Evolutionary conservation across 2,888 invertebrate genomes (phyloP).

Genomic region (Heliconius cydno): DNA sequence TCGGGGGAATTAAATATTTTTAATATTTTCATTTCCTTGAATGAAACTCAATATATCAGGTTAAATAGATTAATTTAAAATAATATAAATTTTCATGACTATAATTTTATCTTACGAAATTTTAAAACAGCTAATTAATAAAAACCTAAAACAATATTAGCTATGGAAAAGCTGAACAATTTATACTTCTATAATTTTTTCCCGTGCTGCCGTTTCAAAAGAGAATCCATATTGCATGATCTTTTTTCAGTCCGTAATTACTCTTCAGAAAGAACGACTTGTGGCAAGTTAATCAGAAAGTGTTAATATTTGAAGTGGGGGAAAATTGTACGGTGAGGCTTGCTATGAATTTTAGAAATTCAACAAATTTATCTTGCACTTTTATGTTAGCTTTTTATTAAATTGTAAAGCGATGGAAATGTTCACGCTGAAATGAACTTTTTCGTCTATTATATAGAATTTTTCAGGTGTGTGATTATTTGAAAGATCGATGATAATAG

Average conservation of each 20-base stretch:
- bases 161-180: background rate
- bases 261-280: constrained; percentile 22
- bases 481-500: too few species aligned
- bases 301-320: constrained; percentile 31
- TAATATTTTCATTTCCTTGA: too few species aligned
- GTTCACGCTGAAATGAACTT: background rate
- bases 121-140: background rate
- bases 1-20: too few species aligned
- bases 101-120: background rate
- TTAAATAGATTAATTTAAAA: too few species aligned
- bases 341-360: constrained; percentile 23
- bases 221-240: constrained; percentile 5
- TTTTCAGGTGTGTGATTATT: background rate
- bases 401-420: background rate
- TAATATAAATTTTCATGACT: too few species aligned
- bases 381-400: background rate
- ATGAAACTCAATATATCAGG: too few species aligned
- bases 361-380: constrained; percentile 8
- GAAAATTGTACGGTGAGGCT: constrained; percentile 15
- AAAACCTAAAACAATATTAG: background rate
- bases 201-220: background rate
- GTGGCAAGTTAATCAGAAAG: constrained; percentile 28
- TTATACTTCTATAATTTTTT: background rate
- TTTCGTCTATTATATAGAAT: background rate
- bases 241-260: constrained; percentile 24